Percentiles rank a stretch among this genome's conserved stretches.
Evolutionary conservation across 2,888 invertebrate species (phyloP).

Genomic region (Rhagophthalmus giganteus): DNA sequence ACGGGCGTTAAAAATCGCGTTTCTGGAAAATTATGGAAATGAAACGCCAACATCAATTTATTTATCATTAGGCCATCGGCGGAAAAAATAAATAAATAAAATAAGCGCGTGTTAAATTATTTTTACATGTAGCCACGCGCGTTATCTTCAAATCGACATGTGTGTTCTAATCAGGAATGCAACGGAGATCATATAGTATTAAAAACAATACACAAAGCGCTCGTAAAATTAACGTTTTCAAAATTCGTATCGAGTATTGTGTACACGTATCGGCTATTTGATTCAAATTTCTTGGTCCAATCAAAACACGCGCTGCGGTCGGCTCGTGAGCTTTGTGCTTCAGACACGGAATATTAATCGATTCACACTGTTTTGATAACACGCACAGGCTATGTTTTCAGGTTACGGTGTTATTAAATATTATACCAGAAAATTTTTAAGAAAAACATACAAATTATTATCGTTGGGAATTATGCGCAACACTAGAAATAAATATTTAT

Average conservation of each 20-base stretch:
- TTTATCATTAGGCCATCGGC: conserved; percentile 20
- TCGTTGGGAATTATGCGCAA: no score
- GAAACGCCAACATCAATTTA: conserved; percentile 12
- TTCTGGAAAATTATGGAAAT: conserved; percentile 13
- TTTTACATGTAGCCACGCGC: conserved; percentile 18
- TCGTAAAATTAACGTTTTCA: conserved; percentile 26
- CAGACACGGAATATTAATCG: conserved; percentile 33
- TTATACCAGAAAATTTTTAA: not conserved
- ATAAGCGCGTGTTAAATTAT: conserved; percentile 19
- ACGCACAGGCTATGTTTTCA: conserved; percentile 17
- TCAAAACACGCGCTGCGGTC: conserved; percentile 21
- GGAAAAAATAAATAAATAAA: conserved; percentile 12
- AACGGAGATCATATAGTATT: conserved; percentile 42
- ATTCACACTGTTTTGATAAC: conserved; percentile 29
- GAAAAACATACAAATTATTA: not conserved
- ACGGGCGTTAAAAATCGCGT: conserved; percentile 8
- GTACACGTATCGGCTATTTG: conserved; percentile 19
- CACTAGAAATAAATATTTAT: no score
- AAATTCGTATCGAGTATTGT: conserved; percentile 22
- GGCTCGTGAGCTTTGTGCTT: conserved; percentile 25
- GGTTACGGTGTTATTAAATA: not conserved
- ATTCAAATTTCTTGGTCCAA: conserved; percentile 30
- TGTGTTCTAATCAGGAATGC: conserved; percentile 49
- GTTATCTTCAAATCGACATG: conserved; percentile 44
- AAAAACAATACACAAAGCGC: conserved; percentile 37